Evolutionary conservation across 2,797 vertebrate genomes (phyloP).

Genomic region (Gallinago nigripennis): DNA sequence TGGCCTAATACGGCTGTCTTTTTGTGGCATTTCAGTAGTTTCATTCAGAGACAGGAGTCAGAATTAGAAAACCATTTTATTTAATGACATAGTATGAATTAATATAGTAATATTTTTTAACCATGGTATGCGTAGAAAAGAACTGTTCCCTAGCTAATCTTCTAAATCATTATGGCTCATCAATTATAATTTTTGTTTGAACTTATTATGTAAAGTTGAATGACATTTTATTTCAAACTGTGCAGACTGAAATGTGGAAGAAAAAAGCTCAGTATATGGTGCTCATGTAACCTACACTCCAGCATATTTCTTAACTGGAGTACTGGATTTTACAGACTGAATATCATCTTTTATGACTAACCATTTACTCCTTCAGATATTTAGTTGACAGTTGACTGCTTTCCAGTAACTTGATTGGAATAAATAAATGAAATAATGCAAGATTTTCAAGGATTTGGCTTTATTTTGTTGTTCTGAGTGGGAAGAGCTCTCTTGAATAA

Average conservation of each 20-base stretch:
- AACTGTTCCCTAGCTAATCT: constrained; percentile 44
- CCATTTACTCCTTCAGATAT: neutral
- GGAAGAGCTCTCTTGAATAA: neutral
- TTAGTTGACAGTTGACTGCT: neutral
- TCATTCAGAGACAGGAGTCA: neutral
- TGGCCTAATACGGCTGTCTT: neutral
- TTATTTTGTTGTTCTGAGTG: neutral
- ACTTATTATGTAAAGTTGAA: constrained; percentile 39
- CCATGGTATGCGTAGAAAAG: neutral
- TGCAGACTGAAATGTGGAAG: constrained; percentile 56
- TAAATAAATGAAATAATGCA: neutral
- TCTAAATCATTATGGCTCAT: constrained; percentile 62
- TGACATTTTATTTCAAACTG: constrained; percentile 8
- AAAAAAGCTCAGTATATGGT: neutral
- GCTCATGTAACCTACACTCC: neutral
- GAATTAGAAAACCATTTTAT: constrained; percentile 20
- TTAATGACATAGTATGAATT: constrained; percentile 45
- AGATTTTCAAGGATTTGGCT: neutral
- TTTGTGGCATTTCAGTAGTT: neutral
- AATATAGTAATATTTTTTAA: constrained; percentile 21
- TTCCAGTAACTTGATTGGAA: neutral
- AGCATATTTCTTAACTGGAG: constrained; percentile 44
- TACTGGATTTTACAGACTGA: neutral
- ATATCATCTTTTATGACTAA: neutral
- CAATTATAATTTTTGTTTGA: constrained; percentile 65